phyloP scores from a whole-genome alignment of 2,113 vertebrate species.

The Aviceda subcristata region DNA sequence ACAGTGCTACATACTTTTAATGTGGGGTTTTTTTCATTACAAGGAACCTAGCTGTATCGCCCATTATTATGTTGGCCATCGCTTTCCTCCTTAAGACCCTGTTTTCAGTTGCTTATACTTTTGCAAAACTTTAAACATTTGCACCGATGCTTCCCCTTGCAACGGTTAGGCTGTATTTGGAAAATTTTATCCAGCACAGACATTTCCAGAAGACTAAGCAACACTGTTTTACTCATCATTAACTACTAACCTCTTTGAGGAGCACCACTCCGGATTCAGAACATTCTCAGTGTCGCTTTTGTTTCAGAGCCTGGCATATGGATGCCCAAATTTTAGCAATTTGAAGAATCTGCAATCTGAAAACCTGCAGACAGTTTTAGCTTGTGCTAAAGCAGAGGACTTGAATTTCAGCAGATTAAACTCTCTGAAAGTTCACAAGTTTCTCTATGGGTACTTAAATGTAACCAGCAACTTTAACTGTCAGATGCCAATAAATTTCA shows the following conservation, averaged over 20 bases:
- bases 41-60: not conserved
- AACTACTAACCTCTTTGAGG: not conserved
- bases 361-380: not conserved
- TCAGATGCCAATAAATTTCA: not conserved
- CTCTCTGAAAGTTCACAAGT: not conserved
- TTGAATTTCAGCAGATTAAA: not conserved
- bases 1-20: not conserved
- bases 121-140: not conserved
- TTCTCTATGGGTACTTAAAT: not conserved
- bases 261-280: not conserved
- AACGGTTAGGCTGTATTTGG: not conserved
- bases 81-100: not conserved
- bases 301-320: not conserved
- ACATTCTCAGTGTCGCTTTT: not conserved
- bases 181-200: not conserved
- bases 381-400: not conserved
- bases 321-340: not conserved
- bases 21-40: not conserved
- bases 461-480: not conserved
- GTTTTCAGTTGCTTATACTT: not conserved
- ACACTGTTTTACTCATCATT: not conserved
- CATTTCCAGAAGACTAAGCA: not conserved
- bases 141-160: not conserved
- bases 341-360: not conserved
- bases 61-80: fast-evolving